phyloP scores from a whole-genome alignment of 2,113 vertebrate species.

The Capreolus pygargus region DNA sequence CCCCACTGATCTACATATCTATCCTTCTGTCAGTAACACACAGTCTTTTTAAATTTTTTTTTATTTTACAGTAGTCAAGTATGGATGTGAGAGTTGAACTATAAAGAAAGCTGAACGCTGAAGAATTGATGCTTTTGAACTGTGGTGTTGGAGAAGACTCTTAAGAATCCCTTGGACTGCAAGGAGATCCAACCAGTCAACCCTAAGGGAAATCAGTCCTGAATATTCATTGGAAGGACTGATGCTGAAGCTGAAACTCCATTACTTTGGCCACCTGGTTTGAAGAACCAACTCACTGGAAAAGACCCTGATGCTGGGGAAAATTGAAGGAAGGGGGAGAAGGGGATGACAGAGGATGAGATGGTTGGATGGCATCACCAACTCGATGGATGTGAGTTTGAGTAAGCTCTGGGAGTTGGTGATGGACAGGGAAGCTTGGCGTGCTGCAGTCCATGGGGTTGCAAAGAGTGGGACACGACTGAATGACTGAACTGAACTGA shows the following conservation, averaged over 20 bases:
- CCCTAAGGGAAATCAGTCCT: neutral
- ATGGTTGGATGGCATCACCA: neutral
- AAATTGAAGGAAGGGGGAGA: neutral
- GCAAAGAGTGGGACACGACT: neutral
- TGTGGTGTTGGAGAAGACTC: neutral
- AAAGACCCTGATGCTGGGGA: neutral
- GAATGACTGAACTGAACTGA: neutral
- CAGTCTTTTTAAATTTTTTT: rapidly evolving
- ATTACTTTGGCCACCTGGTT: neutral
- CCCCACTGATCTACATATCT: neutral
- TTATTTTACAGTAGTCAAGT: neutral
- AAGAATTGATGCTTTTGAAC: neutral
- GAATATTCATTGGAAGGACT: neutral
- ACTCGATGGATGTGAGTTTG: neutral
- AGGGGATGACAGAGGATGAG: neutral
- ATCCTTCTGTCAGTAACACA: neutral
- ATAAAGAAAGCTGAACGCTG: neutral
- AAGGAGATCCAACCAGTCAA: neutral
- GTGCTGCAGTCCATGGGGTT: neutral
- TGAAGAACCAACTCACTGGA: rapidly evolving
- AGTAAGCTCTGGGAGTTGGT: neutral
- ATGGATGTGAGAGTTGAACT: neutral
- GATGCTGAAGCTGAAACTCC: neutral
- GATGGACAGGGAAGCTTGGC: neutral
- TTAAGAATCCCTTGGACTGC: neutral